A percentile compares a stretch with the other conserved stretches of the same genome.
These are phyloP conservation scores for Andrena praecox DNA, from an alignment of 2,888 invertebrate species.

Conservation along the genomic window DNA sequence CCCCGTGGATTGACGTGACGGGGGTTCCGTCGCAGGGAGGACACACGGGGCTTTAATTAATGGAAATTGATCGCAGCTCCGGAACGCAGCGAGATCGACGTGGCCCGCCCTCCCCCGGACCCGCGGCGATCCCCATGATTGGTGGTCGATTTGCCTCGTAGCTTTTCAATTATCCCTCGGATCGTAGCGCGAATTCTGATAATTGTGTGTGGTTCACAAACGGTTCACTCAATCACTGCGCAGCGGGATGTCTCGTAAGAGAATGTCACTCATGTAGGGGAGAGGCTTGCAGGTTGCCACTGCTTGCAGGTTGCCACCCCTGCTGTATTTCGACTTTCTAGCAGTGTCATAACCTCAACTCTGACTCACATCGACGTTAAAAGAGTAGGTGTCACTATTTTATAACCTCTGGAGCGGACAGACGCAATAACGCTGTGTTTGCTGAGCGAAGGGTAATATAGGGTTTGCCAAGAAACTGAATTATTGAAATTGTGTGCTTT, in stretches of 20 bases:
- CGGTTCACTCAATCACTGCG: not conserved
- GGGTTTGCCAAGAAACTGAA: no score
- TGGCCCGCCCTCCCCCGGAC: not conserved
- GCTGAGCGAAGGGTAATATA: no score
- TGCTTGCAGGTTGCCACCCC: no score
- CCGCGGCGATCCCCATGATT: not conserved
- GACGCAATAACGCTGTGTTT: no score
- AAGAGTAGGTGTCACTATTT: no score
- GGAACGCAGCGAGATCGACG: slow-evolving; percentile 17
- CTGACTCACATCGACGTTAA: no score
- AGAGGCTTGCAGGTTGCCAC: no score
- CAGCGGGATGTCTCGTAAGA: not conserved
- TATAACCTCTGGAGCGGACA: no score
- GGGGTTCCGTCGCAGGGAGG: not conserved
- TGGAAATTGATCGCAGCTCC: slow-evolving; percentile 55
- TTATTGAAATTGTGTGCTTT: no score
- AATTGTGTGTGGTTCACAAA: not conserved
- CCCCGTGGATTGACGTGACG: slow-evolving; percentile 52
- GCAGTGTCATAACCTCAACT: no score
- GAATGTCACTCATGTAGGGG: not conserved
- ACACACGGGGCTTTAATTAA: slow-evolving; percentile 45
- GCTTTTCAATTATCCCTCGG: slow-evolving; percentile 38
- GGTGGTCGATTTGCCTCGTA: slow-evolving; percentile 17
- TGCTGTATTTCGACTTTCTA: no score
- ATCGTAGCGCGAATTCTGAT: not conserved